These are phyloP conservation scores for Ageneiosus marmoratus DNA, from an alignment of 2,113 vertebrate genomes.

Conservation along the genomic window DNA sequence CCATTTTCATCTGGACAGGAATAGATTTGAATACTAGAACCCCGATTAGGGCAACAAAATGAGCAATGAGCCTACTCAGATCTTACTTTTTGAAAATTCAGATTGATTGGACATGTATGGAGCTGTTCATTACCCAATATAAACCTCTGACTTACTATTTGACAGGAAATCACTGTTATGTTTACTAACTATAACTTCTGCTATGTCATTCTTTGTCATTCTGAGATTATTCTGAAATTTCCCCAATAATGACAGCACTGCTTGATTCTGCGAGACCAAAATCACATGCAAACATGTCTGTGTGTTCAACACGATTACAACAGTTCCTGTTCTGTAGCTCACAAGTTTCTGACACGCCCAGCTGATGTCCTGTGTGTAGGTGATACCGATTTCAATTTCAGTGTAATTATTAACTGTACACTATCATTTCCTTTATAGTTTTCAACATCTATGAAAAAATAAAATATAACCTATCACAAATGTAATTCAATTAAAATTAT, in stretches of 20 bases:
- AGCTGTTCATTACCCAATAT: background rate
- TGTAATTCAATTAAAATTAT: too few species aligned
- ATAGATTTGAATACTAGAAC: slow-evolving; percentile 54
- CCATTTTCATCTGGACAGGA: slow-evolving; percentile 59
- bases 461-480: too few species aligned
- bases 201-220: too few species aligned
- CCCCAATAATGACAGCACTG: background rate
- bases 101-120: background rate
- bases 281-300: background rate
- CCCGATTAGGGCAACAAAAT: slow-evolving; percentile 12
- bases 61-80: slow-evolving; percentile 22
- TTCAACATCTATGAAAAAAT: background rate
- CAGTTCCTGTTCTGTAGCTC: background rate
- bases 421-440: background rate
- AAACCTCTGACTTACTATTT: background rate
- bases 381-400: background rate
- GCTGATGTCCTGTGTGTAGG: background rate
- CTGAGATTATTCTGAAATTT: background rate
- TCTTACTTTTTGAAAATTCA: background rate
- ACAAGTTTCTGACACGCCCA: background rate
- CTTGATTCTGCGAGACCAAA: background rate
- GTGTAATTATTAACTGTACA: background rate
- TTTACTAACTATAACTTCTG: background rate
- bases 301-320: background rate
- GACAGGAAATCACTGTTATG: background rate